Conservation (phyloP, 2,797 vertebrate genomes). For the Pagetopsis macropterus region DNA sequence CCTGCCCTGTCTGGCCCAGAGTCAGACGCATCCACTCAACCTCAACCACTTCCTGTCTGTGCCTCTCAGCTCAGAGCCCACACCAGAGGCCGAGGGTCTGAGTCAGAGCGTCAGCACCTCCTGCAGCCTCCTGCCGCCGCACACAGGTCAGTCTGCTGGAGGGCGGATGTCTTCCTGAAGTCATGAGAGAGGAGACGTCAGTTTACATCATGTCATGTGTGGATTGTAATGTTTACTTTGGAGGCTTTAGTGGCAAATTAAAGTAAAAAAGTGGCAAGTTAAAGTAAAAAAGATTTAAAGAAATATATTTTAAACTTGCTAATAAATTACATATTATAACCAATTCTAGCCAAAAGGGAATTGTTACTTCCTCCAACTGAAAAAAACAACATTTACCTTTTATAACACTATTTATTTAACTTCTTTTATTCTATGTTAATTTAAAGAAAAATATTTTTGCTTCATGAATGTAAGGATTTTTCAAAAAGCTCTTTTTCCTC, state of each 20-base stretch:
- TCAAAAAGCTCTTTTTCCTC: too few relatives aligned
- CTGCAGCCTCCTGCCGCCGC: constrained; percentile 80
- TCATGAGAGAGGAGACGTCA: neutral
- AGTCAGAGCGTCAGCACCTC: constrained; percentile 84
- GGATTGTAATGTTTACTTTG: neutral
- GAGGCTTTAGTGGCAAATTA: neutral
- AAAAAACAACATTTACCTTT: neutral
- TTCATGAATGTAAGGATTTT: neutral
- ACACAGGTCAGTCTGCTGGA: constrained; percentile 72
- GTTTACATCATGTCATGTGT: constrained; percentile 3
- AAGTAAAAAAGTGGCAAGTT: neutral
- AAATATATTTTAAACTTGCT: neutral
- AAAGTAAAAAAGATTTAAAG: neutral
- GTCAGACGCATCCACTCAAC: constrained; percentile 92
- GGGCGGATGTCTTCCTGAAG: constrained; percentile 4
- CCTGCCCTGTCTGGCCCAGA: constrained; percentile 92
- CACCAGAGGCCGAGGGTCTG: constrained; percentile 68
- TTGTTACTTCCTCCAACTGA: neutral
- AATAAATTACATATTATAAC: neutral
- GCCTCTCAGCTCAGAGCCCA: constrained; percentile 81
- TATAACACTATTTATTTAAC: neutral
- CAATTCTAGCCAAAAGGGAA: neutral
- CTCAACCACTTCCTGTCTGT: constrained; percentile 93
- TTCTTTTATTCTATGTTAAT: neutral
- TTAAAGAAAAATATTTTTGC: too few relatives aligned